Evolutionary conservation across 2,797 vertebrate species (phyloP), one percentile per base, ranked within the genome.

Genomic region (Bovichtus diacanthus): DNA sequence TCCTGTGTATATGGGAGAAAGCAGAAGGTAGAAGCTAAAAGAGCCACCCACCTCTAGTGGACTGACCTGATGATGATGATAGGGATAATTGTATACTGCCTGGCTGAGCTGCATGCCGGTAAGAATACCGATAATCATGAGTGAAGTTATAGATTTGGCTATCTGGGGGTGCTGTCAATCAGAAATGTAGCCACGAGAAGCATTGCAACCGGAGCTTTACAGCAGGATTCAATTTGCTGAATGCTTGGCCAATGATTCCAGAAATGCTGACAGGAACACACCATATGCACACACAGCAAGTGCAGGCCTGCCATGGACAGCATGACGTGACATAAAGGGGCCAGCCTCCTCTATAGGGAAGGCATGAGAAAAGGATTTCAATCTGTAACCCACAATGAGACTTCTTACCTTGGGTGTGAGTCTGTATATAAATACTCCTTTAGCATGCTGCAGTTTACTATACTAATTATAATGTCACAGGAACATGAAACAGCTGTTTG

Each of bases 221-320:
- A 75, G 61, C 9, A 5, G 25, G 43, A 70, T 49, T 70, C 56
- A 23, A 5, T 59, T 53, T 43, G 55, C 84, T 71, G 70, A 88
- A 75, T 74, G 76, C 80, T 88, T 63, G 61, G 61, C 78, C 54
- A 77, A 58, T 81, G 60, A 77, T 78, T 85, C 27, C 70, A 84
- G 82, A 91, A 89, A 81, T 44, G 83, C 91, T 85, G 78, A 82
- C 84, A 77, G 70, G 78, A 88, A 86, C 70, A 63, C 78, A 85
- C 79, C 80, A 72, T 86, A 72, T 70, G 79, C 85, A 88, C 84
- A 90, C 80, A 80, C 81, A 86, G 88, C 89, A 88, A 91, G 86
- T 87, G 78, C 62, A 65, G 90, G 83, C 89, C 81, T 92, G 92
- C 62, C 41, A 31, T 44, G 70, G 44, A 55, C 63, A 36, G 64